These are phyloP conservation scores for Platerodrilus igneus DNA, from an alignment of 2,888 invertebrate species.

Conservation along the genomic window DNA sequence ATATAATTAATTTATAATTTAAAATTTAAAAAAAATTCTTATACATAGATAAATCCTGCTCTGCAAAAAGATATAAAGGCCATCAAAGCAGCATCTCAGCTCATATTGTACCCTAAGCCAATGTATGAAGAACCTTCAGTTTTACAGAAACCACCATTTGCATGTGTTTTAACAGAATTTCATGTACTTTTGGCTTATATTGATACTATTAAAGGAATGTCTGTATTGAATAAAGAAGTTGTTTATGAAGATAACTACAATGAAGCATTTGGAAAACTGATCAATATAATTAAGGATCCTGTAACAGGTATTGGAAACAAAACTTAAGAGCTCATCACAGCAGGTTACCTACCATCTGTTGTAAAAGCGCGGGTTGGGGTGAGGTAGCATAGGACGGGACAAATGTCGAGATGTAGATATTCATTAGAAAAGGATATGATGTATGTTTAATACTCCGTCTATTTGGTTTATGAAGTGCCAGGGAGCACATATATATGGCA, in stretches of 20 bases:
- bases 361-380: too few species aligned
- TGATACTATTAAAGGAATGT: slow-evolving; percentile 80
- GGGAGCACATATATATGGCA: too few species aligned
- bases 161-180: slow-evolving; percentile 84
- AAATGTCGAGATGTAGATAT: too few species aligned
- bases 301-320: slow-evolving; percentile 59
- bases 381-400: too few species aligned
- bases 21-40: slow-evolving; percentile 15
- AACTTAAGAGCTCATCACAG: too few species aligned
- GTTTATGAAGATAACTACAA: slow-evolving; percentile 82
- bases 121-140: slow-evolving; percentile 40
- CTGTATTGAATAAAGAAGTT: slow-evolving; percentile 76
- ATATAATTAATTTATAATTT: slow-evolving; percentile 25
- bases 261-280: slow-evolving; percentile 72
- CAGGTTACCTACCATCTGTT: too few species aligned
- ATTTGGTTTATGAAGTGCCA: too few species aligned
- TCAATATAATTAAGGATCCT: slow-evolving; percentile 77
- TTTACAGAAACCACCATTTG: slow-evolving; percentile 54
- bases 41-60: slow-evolving; percentile 51
- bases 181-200: slow-evolving; percentile 80
- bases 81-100: slow-evolving; percentile 28
- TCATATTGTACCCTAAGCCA: slow-evolving; percentile 43
- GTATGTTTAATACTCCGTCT: too few species aligned
- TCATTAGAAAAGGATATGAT: too few species aligned
- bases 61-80: slow-evolving; percentile 39